Conservation (phyloP, 2,113 vertebrate genomes). For the Sphyrna mokarran region DNA sequence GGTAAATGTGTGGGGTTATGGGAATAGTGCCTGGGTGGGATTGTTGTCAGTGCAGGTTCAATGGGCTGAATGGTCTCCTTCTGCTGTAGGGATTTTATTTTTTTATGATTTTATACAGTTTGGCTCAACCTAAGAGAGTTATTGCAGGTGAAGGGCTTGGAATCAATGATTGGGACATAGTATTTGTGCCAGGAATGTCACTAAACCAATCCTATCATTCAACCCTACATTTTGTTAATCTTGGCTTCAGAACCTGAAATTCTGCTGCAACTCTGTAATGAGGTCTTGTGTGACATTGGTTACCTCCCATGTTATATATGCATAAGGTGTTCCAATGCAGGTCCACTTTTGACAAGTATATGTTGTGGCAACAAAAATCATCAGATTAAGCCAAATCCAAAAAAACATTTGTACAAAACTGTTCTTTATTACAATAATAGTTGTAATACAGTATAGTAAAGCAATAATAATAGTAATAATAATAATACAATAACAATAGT, state of each 20-base stretch:
- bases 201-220: too few species aligned
- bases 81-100: not conserved
- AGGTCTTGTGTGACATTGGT: not conserved
- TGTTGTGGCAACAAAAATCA: not conserved
- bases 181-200: not conserved
- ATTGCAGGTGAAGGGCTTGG: not conserved
- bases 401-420: not conserved
- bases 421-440: not conserved
- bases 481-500: too few species aligned
- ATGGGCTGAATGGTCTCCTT: too few species aligned
- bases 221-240: not conserved
- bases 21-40: too few species aligned
- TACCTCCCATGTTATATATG: not conserved
- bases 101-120: not conserved
- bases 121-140: not conserved
- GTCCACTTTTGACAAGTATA: not conserved
- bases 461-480: too few species aligned
- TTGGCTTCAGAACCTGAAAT: not conserved
- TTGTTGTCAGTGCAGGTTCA: too few species aligned
- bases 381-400: not conserved
- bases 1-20: too few species aligned
- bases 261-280: not conserved
- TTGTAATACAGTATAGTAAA: too few species aligned
- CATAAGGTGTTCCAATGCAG: not conserved
- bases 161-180: not conserved